phyloP scores from a whole-genome alignment of 2,797 vertebrate species.

The Vireo griseus region DNA sequence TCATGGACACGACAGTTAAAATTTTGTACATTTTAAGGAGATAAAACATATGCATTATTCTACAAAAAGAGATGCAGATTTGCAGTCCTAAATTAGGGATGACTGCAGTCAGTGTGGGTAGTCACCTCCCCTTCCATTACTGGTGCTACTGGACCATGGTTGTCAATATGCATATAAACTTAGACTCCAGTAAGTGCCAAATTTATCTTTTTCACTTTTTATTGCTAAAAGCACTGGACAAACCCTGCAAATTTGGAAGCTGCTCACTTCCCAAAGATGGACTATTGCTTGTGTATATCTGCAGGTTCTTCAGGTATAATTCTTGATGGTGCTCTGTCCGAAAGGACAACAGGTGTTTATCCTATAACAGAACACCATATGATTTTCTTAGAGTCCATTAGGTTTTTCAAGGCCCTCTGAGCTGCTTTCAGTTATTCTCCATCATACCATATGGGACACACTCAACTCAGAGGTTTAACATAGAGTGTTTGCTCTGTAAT shows the following conservation, averaged over 20 bases:
- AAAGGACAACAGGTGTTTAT: background rate
- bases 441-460: background rate
- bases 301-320: background rate
- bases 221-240: background rate
- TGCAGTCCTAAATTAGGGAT: background rate
- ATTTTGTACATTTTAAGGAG: too few species aligned
- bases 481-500: background rate
- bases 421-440: background rate
- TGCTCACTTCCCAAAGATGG: background rate
- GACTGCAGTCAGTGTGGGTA: background rate
- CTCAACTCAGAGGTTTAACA: background rate
- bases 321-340: background rate
- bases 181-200: background rate
- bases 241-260: background rate
- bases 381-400: background rate
- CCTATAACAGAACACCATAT: background rate
- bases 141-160: background rate
- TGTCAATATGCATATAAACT: background rate
- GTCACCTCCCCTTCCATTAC: background rate
- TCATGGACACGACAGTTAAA: background rate
- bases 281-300: background rate
- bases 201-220: background rate
- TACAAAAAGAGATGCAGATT: background rate
- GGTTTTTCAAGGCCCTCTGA: background rate
- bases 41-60: background rate